These are phyloP conservation scores for Oscheius myriophilus DNA, from an alignment of 2,888 invertebrate species.

Conservation along the genomic window DNA sequence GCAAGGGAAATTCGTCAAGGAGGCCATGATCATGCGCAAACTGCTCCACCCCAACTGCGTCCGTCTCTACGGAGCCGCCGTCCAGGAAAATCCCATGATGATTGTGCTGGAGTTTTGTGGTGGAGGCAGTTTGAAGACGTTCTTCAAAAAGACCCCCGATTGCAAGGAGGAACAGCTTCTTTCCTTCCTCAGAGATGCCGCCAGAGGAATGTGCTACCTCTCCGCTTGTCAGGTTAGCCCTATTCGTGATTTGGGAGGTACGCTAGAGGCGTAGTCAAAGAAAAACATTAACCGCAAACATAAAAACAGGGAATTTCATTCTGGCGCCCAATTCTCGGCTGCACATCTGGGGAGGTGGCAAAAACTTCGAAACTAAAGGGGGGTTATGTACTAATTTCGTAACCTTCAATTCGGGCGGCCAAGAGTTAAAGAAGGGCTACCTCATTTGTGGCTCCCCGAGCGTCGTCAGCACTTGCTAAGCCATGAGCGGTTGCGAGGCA, in stretches of 20 bases:
- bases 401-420: too few relatives aligned
- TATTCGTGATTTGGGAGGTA: too few relatives aligned
- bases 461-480: too few relatives aligned
- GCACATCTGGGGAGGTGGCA: too few relatives aligned
- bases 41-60: slow-evolving; percentile 38
- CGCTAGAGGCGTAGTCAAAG: not conserved
- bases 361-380: too few relatives aligned
- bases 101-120: slow-evolving; percentile 41
- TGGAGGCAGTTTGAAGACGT: slow-evolving; percentile 42
- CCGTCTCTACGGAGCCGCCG: slow-evolving; percentile 40
- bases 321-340: too few relatives aligned
- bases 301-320: too few relatives aligned
- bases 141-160: slow-evolving; percentile 20
- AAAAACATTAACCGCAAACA: too few relatives aligned
- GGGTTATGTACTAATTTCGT: too few relatives aligned
- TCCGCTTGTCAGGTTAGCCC: slow-evolving; percentile 9
- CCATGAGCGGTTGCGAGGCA: too few relatives aligned
- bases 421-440: too few relatives aligned
- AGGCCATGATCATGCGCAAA: slow-evolving; percentile 40
- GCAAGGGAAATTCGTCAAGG: slow-evolving; percentile 23
- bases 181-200: slow-evolving; percentile 9
- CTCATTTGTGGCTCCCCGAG: too few relatives aligned
- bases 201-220: slow-evolving; percentile 21
- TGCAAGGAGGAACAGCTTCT: slow-evolving; percentile 25
- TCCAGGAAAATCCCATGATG: slow-evolving; percentile 42